Percentiles rank a stretch among this genome's conserved stretches.
These are phyloP conservation scores for Ooceraea biroi DNA, from an alignment of 1,140 invertebrate genomes.

Conservation along the genomic window DNA sequence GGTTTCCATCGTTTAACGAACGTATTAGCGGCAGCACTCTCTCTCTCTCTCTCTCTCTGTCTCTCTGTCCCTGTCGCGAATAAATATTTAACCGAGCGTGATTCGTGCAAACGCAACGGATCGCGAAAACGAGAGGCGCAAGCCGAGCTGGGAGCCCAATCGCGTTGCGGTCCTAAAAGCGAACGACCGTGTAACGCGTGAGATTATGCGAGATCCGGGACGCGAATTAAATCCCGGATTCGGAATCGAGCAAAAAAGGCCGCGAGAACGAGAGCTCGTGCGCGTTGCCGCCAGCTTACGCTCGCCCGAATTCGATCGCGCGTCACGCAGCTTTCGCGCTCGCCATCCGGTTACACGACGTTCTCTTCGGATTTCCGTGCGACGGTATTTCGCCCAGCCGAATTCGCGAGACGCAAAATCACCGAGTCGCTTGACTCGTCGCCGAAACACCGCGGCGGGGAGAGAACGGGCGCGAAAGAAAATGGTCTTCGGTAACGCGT, in stretches of 20 bases:
- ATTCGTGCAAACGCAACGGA: slow-evolving; percentile 23
- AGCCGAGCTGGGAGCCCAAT: too few species aligned
- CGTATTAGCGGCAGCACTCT: slow-evolving; percentile 9
- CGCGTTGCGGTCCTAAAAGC: slow-evolving; percentile 24
- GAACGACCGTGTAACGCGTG: slow-evolving; percentile 32
- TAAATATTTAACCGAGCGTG: slow-evolving; percentile 43
- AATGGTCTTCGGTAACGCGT: too few species aligned
- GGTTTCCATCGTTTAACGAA: slow-evolving; percentile 41
- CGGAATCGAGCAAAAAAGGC: slow-evolving; percentile 47
- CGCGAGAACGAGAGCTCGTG: slow-evolving; percentile 46
- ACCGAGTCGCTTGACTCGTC: neutral
- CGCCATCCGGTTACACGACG: neutral
- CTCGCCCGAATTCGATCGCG: neutral
- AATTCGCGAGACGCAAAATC: too few species aligned
- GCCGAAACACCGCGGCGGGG: neutral
- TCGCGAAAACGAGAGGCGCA: neutral
- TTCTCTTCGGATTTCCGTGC: neutral
- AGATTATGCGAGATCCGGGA: slow-evolving; percentile 49
- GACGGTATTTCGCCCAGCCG: neutral
- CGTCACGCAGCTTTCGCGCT: slow-evolving; percentile 9
- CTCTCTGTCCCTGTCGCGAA: neutral
- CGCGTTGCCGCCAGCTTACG: slow-evolving; percentile 28
- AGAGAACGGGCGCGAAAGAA: neutral
- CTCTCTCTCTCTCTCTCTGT: neutral
- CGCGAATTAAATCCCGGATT: slow-evolving; percentile 55